Base-by-base conservation (phyloP, 1,140 invertebrate species). In the Steinernema khuongi region DNA sequence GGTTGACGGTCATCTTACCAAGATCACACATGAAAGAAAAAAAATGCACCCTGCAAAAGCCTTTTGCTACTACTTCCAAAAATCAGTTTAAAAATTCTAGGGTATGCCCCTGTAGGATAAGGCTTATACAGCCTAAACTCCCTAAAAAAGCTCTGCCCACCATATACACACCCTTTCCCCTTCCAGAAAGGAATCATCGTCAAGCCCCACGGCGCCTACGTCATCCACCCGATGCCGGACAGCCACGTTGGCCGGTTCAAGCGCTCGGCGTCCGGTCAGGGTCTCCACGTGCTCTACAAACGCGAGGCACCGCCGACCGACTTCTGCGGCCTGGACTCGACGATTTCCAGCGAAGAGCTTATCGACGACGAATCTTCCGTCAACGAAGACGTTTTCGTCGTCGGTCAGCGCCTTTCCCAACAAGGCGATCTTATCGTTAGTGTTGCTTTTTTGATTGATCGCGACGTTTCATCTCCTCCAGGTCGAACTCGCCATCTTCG, bases 151-250 rank as follows among this genome's bases (percentile, higher is more conserved):
- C n/a, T n/a, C n/a, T n/a, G n/a, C n/a, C n/a, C n/a, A n/a, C n/a
- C n/a, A n/a, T n/a, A n/a, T n/a, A n/a, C n/a, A n/a, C n/a, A n/a
- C n/a, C n/a, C n/a, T 30, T 18, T 36, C 18, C 18, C 19, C 31
- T 79, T 83, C 67, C 50, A 83, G 83, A 84, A 85, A 76, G 83
- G 83, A 67, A 85, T 78, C 31, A 83, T 84, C 33, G 71, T 84
- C 22, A 74, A 75, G 17, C 67, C 74, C 17, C 72, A 79, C 22
- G 78, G 76, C 7, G 77, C 81, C 26, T 78, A 79, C 41, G 83
- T 84, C 1, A 76, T 84, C 26, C 83, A 84, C 68, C 83, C 83
- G 0, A 77, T 85, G 18, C 83, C 83, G 0, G 82, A 85, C 36
- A 44, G 70, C 18, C 83, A 84, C 72, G 72, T 71, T 19, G 70